Base-by-base conservation (phyloP, 1,140 invertebrate species). In the Drepana arcuata region DNA sequence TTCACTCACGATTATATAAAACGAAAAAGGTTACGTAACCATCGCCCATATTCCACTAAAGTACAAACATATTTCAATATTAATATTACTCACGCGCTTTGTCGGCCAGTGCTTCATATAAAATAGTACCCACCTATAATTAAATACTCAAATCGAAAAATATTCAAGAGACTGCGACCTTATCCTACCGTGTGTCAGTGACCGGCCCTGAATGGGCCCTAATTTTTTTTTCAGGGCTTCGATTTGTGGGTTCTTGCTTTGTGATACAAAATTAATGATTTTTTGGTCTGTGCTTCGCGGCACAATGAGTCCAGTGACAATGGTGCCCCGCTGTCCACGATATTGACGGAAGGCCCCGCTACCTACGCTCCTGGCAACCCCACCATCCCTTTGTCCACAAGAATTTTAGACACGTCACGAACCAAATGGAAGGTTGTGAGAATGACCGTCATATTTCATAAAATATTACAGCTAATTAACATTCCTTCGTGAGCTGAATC, bases 181-280 rank as follows among this genome's bases (percentile, higher is more conserved):
- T n/a, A n/a, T n/a, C n/a, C n/a, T 60, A 50, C 59, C 49, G 38
- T 60, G 38, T 65, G 67, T 65, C 68, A 70, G 61, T 70, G 66
- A 70, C 68, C 72, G 72, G 45, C 56, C 47, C 51, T 78, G 66
- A 77, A 78, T 81, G 66, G 48, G 48, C 46, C 60, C 44, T 64
- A 66, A 66, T 67, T 81, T 78, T 77, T 32, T 77, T 71, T 80
- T 47, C 59, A 66, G 60, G 38, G 44, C 53, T 65, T 78, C 70
- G 71, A 81, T 81, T 77, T 79, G 74, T 82, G 74, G 67, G 74
- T 82, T 74, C 72, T 64, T 55, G 68, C 78, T 79, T 82, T 82
- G 78, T 79, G 73, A 67, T 82, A 63, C 52, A 72, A 78, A 82
- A 82, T 82, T 82, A 82, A 82, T 82, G 78, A 82, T 82, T 82